Evolutionary conservation across 2,113 vertebrate genomes (phyloP), one percentile per base, ranked within the genome.

Genomic region (Urocolius indicus): DNA sequence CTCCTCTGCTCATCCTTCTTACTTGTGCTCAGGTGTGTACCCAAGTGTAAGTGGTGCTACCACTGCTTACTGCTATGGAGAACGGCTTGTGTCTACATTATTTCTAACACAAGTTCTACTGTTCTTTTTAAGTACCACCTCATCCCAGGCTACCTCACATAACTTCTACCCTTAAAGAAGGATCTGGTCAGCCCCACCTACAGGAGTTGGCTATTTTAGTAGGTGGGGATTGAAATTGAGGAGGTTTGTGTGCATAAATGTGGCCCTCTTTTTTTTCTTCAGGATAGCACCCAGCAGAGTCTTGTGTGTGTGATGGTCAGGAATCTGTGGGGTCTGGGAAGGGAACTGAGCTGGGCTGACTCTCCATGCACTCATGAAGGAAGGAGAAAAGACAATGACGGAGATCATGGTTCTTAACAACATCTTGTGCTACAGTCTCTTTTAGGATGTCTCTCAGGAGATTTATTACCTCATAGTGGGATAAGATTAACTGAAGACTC

Each of bases 281-380:
- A 52, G 54, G 49, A 27, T 45, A 23, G 16, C 0, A 0, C 29
- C 32, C 11, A 21, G 58, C 41, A 32, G 74, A 43, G 41, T 26
- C 79, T 27, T 1, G 0, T 26, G 8, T 24, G 16, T 52, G 32
- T 0, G 1, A 2, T 30, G n/a, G 5, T 9, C 32, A 54, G 48
- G 49, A 30, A 5, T 45, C 32, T 81, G 19, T 29, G 32, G 16
- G 41, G 16, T n/a, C 11, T 21, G 16, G 68, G 15, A 63, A 20
- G 32, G 32, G 21, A 13, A 23, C 30, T 45, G 49, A 6, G 41
- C 46, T 41, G 26, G 32, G 32, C 66, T 80, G 59, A 67, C 13
- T 13, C 9, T 38, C 15, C 9, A 34, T 46, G 43, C 13, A 91
- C 24, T 5, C 27, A 26, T 8, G 11, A 65, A 36, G 49, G 69